These are phyloP conservation scores for Nannoperca australis DNA, from an alignment of 2,797 vertebrate species.

Conservation along the genomic window DNA sequence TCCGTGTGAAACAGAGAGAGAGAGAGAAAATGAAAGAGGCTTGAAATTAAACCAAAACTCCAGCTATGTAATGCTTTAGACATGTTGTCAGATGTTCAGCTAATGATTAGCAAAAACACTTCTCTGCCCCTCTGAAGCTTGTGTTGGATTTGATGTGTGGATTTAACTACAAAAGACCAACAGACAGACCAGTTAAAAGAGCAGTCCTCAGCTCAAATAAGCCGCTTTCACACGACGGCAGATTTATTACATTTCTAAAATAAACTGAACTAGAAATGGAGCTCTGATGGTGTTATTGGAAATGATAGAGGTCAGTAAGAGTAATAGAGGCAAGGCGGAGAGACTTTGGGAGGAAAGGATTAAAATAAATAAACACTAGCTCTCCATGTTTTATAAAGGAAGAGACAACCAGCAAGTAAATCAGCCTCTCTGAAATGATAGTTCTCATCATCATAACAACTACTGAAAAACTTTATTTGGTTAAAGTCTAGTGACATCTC, in stretches of 20 bases:
- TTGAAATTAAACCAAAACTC: conserved; percentile 35
- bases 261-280: conserved; percentile 50
- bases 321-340: not conserved
- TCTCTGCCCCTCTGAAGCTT: conserved; percentile 44
- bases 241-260: conserved; percentile 65
- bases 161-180: conserved; percentile 64
- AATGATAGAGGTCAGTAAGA: conserved; percentile 55
- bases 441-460: not conserved
- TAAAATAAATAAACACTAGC: conserved; percentile 38
- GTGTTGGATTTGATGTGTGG: conserved; percentile 64
- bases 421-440: not conserved
- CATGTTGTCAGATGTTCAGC: conserved; percentile 53
- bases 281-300: conserved; percentile 50
- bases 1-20: not conserved
- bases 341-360: conserved; percentile 25
- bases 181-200: conserved; percentile 51
- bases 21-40: conserved; percentile 3
- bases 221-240: conserved; percentile 52
- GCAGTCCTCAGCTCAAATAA: conserved; percentile 51
- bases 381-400: conserved; percentile 7
- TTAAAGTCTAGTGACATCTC: not conserved
- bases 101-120: conserved; percentile 46
- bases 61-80: conserved; percentile 41
- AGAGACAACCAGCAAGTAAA: not conserved
- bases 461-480: not conserved